These are phyloP conservation scores for Acleris laterana DNA, from an alignment of 2,888 invertebrate genomes.

Conservation along the genomic window DNA sequence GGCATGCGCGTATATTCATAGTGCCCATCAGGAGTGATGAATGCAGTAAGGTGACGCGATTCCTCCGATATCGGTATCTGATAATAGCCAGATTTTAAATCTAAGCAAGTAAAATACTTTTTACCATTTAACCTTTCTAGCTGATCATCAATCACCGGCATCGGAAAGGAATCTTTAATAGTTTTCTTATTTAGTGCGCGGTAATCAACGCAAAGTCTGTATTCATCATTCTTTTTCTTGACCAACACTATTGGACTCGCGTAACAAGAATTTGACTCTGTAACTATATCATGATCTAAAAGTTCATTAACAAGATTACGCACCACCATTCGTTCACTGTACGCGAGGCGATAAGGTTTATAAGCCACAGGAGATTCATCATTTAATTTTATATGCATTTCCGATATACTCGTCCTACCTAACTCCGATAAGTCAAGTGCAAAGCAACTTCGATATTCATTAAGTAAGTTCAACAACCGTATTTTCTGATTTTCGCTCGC, in stretches of 20 bases:
- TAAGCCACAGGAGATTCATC: slow-evolving; percentile 6
- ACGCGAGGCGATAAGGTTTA: slow-evolving; percentile 9
- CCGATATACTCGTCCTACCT: slow-evolving; percentile 2
- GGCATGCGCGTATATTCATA: slow-evolving; percentile 48
- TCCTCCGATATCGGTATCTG: slow-evolving; percentile 12
- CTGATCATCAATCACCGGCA: slow-evolving; percentile 50
- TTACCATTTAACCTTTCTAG: slow-evolving; percentile 45
- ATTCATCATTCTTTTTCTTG: slow-evolving; percentile 42
- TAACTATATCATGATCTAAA: slow-evolving; percentile 2
- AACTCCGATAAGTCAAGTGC: neutral
- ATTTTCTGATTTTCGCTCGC: neutral
- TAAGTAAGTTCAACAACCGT: slow-evolving; percentile 1
- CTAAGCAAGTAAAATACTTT: slow-evolving; percentile 44
- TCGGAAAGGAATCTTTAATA: slow-evolving; percentile 46
- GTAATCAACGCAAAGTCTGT: slow-evolving; percentile 45
- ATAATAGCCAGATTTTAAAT: slow-evolving; percentile 11
- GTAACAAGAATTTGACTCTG: slow-evolving; percentile 6
- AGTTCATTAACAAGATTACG: slow-evolving; percentile 6
- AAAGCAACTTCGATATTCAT: slow-evolving; percentile 2
- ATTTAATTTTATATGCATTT: slow-evolving; percentile 7
- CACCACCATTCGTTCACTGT: slow-evolving; percentile 2
- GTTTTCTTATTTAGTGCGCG: slow-evolving; percentile 39
- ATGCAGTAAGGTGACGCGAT: slow-evolving; percentile 49
- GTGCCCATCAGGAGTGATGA: slow-evolving; percentile 50
- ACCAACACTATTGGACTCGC: slow-evolving; percentile 11